A percentile compares a stretch with the other conserved stretches of the same genome.
These are phyloP conservation scores for Ictalurus punctatus DNA, from an alignment of 2,113 vertebrate genomes.

Conservation along the genomic window DNA sequence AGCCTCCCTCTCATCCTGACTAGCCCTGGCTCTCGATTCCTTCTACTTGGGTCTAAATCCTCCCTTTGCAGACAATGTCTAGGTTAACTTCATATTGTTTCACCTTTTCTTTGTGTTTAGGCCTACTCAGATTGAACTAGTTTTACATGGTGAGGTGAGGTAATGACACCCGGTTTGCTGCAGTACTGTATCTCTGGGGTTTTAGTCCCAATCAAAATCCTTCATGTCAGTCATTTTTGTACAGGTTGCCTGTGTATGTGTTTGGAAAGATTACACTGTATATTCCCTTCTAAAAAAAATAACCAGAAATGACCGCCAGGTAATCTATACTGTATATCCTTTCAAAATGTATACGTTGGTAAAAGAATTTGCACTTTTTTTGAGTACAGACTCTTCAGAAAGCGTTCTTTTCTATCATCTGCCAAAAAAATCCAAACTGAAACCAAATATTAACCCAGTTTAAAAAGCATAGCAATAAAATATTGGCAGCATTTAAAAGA, in stretches of 20 bases:
- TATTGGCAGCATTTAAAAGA: neutral
- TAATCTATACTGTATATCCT: neutral
- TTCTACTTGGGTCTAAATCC: neutral
- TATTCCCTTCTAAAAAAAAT: neutral
- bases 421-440: neutral
- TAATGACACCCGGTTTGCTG: neutral
- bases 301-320: neutral
- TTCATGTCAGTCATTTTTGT: neutral
- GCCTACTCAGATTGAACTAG: neutral
- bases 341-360: neutral
- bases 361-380: neutral
- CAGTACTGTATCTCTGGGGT: neutral
- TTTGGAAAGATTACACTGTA: neutral
- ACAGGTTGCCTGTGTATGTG: neutral
- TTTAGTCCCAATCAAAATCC: neutral
- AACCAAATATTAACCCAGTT: neutral
- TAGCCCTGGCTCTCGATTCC: neutral
- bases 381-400: neutral
- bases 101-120: neutral
- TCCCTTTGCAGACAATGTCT: neutral
- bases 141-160: neutral
- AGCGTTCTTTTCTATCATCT: neutral
- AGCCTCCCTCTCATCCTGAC: neutral
- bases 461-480: neutral
- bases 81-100: neutral